phyloP scores from a whole-genome alignment of 2,888 invertebrate genomes.

The Eristalis arbustorum region DNA sequence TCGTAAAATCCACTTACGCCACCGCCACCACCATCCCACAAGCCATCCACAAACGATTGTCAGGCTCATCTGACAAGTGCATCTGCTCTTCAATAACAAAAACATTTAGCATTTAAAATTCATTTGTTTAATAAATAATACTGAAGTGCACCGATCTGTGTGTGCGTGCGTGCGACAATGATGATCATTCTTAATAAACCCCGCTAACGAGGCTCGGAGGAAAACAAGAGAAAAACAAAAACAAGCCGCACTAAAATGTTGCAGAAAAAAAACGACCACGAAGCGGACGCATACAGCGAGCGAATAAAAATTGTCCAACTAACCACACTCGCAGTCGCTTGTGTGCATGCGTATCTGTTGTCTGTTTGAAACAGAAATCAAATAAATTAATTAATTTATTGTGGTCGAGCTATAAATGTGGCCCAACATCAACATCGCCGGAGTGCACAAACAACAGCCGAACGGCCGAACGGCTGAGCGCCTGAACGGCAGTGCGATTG shows the following conservation, averaged over 20 bases:
- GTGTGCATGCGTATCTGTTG: constrained; percentile 46
- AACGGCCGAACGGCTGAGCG: constrained; percentile 25
- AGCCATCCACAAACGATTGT: constrained; percentile 23
- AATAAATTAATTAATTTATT: constrained; percentile 71
- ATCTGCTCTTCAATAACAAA: constrained; percentile 63
- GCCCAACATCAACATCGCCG: constrained; percentile 54
- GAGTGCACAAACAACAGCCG: constrained; percentile 2
- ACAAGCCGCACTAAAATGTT: not conserved
- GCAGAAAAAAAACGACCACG: constrained; percentile 1
- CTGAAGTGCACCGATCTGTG: constrained; percentile 42
- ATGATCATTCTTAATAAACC: constrained; percentile 64
- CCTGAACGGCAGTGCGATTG: constrained; percentile 55
- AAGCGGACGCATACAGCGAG: not conserved
- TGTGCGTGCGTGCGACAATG: not conserved
- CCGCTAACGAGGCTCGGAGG: constrained; percentile 59
- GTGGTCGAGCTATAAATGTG: constrained; percentile 66
- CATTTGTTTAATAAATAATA: constrained; percentile 67
- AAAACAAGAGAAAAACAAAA: not conserved
- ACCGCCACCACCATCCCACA: not conserved
- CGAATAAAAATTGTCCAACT: not conserved
- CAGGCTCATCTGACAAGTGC: constrained; percentile 60
- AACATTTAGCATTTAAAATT: constrained; percentile 59
- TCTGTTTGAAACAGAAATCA: constrained; percentile 65
- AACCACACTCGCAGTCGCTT: constrained; percentile 7
- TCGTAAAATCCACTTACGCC: constrained; percentile 38